Evolutionary conservation across 2,888 invertebrate species (phyloP).

Genomic region (Anthophora plumipes): DNA sequence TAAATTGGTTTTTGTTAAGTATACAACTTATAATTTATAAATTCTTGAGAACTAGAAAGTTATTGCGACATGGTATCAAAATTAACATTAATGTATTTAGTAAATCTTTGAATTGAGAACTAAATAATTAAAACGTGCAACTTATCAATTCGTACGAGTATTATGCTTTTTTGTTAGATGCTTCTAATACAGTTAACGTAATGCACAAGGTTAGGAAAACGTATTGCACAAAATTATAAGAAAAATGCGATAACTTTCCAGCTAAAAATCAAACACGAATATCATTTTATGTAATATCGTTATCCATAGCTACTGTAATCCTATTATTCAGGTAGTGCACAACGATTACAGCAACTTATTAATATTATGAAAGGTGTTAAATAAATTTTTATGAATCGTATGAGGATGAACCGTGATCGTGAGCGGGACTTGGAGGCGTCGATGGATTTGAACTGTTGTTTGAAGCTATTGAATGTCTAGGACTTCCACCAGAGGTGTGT

Average conservation of each 20-base stretch:
- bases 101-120: constrained; percentile 27
- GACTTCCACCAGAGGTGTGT: constrained; percentile 86
- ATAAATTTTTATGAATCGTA: constrained; percentile 87
- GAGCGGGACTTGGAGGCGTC: constrained; percentile 89
- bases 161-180: constrained; percentile 46
- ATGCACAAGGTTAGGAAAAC: constrained; percentile 30
- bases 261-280: constrained; percentile 50
- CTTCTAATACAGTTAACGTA: constrained; percentile 30
- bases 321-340: constrained; percentile 41
- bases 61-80: constrained; percentile 48
- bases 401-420: constrained; percentile 89
- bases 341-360: constrained; percentile 44
- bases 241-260: constrained; percentile 58
- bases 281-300: constrained; percentile 44
- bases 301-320: constrained; percentile 50
- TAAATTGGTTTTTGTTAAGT: constrained; percentile 57
- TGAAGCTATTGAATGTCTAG: constrained; percentile 90
- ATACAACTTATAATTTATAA: constrained; percentile 62
- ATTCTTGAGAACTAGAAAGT: constrained; percentile 60
- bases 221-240: constrained; percentile 38
- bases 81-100: constrained; percentile 24
- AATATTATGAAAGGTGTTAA: constrained; percentile 51
- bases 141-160: constrained; percentile 32
- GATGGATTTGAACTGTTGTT: constrained; percentile 91
- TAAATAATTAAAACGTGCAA: constrained; percentile 31